Percentiles rank a stretch among this genome's conserved stretches.
phyloP scores from a whole-genome alignment of 2,797 vertebrate genomes.

The Myiotriccus ornatus region DNA sequence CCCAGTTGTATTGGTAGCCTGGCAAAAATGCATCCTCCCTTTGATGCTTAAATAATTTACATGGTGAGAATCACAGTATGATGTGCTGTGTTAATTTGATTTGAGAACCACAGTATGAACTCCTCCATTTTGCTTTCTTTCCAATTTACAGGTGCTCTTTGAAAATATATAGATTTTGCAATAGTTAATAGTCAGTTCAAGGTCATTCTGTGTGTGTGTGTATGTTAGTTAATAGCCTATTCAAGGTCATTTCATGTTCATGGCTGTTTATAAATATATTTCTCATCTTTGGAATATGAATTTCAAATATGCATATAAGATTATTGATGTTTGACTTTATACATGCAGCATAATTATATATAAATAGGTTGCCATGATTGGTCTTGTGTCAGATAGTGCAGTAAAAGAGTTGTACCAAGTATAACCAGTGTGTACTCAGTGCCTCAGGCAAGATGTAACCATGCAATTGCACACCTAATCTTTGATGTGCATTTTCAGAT shows the following conservation, averaged over 20 bases:
- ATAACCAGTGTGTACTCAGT: background rate
- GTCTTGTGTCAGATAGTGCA: background rate
- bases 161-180: background rate
- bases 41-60: slow-evolving; percentile 65
- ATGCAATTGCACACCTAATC: background rate
- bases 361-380: background rate
- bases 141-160: background rate
- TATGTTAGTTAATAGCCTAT: background rate
- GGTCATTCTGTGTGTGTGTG: background rate
- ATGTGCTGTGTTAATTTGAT: slow-evolving; percentile 50
- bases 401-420: background rate
- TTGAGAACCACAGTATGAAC: background rate
- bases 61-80: background rate
- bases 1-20: background rate
- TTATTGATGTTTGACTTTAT: background rate
- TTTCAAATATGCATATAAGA: background rate
- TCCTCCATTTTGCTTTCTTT: background rate
- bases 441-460: slow-evolving; percentile 1
- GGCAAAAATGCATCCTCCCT: background rate
- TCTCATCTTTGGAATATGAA: background rate
- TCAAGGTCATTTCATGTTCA: background rate
- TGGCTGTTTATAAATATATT: background rate
- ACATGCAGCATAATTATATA: background rate
- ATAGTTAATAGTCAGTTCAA: background rate
- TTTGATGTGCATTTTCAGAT: slow-evolving; percentile 28